Evolutionary conservation across 1,140 invertebrate genomes (phyloP), one percentile per base, ranked within the genome.

Genomic region (Drosophila teissieri): DNA sequence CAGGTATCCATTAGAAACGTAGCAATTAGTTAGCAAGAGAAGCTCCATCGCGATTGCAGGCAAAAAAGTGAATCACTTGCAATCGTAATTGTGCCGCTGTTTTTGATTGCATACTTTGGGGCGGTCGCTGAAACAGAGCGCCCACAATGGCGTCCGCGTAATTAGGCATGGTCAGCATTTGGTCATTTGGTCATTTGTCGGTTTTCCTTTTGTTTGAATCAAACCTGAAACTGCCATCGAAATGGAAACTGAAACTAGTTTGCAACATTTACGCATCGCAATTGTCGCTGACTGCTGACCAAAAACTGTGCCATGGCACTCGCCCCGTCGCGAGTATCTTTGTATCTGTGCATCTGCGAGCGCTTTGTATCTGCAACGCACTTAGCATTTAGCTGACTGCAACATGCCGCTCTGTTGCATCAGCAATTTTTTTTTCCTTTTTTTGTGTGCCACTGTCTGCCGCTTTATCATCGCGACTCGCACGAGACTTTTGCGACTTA

Each of bases 401-500:
- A 51, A 76, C 83, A 88, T 88, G 83, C 83, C 56, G 74, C 84
- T 63, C 74, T 79, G 83, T 86, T 86, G 83, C 83, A 86, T 86
- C 83, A 86, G 83, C 83, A 88, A 88, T 83, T 51, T 61, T 60
- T 67, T 34, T 19, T 19, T 2, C 2, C 2, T 19, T 19, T 19
- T 19, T 19, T 19, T 19, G 19, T 31, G 31, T 31, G 72, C 52
- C 15, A 42, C 46, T 75, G 52, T 73, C 69, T 51, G 69, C 54
- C 44, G 42, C 22, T 48, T 86, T 86, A 86, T 86, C 82, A 86
- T 57, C 57, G 52, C 67, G 67, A 54, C 51, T 74, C 83, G 83
- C 83, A 86, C 83, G 83, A 83, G 83, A 86, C 83, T 88, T 85
- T 76, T 88, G 83, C 83, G 84, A 79, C 83, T 52, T 68, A 65